Percentiles rank a stretch among this genome's conserved stretches.
Conservation (phyloP, 2,888 invertebrate genomes). For the Cremastobaeus sp. region DNA sequence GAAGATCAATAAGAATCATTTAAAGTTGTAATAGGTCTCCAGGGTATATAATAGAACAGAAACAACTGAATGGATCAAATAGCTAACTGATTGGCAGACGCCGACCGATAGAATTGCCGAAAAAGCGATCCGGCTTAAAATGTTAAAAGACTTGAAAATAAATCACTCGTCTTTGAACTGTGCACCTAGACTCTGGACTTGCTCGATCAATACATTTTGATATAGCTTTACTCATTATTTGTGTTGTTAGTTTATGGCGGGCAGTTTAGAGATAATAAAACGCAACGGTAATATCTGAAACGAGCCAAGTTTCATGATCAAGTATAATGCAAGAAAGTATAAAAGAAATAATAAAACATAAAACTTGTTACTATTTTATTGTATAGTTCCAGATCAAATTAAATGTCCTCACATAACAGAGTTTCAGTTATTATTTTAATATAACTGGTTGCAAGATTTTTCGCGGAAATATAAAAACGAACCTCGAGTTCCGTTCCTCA, state of each 20-base stretch:
- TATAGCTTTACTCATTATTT: constrained; percentile 49
- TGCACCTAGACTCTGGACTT: constrained; percentile 19
- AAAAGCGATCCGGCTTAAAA: constrained; percentile 67
- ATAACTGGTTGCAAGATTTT: too few species aligned
- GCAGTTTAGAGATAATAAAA: constrained; percentile 35
- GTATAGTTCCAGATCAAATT: too few species aligned
- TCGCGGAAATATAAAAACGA: too few species aligned
- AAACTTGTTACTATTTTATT: constrained; percentile 26
- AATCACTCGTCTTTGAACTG: constrained; percentile 39
- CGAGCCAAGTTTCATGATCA: constrained; percentile 47
- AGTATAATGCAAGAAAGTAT: not conserved
- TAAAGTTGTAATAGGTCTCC: constrained; percentile 73
- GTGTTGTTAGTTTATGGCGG: constrained; percentile 43
- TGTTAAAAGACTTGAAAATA: constrained; percentile 69
- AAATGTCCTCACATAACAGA: too few species aligned
- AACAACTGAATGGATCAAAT: constrained; percentile 63
- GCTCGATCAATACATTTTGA: constrained; percentile 52
- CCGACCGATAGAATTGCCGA: constrained; percentile 68
- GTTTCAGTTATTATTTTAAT: constrained; percentile 17
- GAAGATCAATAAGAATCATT: constrained; percentile 72
- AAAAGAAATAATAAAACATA: constrained; percentile 10
- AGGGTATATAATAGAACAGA: constrained; percentile 63
- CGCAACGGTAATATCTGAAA: constrained; percentile 33
- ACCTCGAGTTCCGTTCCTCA: too few species aligned
- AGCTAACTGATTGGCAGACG: constrained; percentile 69